Base-by-base conservation (phyloP, 2,888 invertebrate species). In the Hypsopygia costalis region DNA sequence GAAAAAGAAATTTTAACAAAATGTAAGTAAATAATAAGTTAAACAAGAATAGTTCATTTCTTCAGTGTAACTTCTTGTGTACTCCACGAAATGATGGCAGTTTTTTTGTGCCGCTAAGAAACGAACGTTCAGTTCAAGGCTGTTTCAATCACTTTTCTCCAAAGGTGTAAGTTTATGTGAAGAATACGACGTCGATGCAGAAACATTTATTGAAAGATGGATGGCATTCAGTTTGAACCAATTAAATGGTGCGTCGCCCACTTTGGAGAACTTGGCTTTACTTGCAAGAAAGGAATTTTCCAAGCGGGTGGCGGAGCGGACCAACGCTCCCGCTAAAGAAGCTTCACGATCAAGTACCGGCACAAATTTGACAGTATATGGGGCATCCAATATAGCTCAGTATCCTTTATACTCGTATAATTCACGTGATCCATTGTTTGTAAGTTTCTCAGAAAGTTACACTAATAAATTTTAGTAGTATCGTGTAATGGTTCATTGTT, bases 201-300 rank as follows among this genome's bases (percentile, higher is more conserved):
- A 92, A 66, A 92, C 92, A 59, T 92, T 95, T 55, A 93, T 92
- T 37, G 93, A 94, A 67, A 91, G 92, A 85, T 96, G 95, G 95
- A 91, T 94, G 82, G 94, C 95, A 11, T 95, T 92, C 70, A 92
- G 92, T 57, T 82, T 93, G 41, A 92, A 94, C 22, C 81, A 92
- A 64, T 76, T 92, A 49, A 88, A 90, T 52, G 92, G 92, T 25
- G 90, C 90, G 0, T 81, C 91, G 22, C 93, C 94, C 12, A 91
- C 90, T 36, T 48, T 91, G 21, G 91, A 91, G 10, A 79, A 88
- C 62, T 81, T 95, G 35, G 82, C 88, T 45, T 78, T 89, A 60
- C 90, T 94, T 70, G 93, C 91, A 58, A 90, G 92, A 56, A 93
- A 91, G 82, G 92, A 92, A 75, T 90, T 92, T 62, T 80, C 82